phyloP scores from a whole-genome alignment of 2,113 vertebrate species.

The Cinclus mexicanus region DNA sequence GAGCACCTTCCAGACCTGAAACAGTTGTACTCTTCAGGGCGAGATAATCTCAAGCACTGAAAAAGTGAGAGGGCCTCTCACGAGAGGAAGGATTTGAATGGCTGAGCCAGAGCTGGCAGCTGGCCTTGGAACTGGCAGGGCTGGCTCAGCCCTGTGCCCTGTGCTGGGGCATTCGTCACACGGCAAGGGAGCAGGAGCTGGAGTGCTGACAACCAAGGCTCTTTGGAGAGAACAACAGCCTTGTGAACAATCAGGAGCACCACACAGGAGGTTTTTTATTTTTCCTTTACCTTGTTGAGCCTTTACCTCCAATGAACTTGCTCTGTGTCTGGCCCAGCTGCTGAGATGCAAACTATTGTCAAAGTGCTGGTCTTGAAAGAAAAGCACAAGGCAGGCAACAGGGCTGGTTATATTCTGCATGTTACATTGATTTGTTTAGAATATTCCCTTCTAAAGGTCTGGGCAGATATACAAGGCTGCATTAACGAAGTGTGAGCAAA shows the following conservation, averaged over 20 bases:
- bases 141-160: neutral
- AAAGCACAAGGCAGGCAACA: accelerated
- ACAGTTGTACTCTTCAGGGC: neutral
- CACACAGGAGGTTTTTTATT: neutral
- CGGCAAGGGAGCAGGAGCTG: neutral
- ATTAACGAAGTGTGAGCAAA: neutral
- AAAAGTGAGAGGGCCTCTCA: accelerated
- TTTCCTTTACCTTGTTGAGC: neutral
- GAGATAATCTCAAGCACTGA: neutral
- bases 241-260: neutral
- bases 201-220: neutral
- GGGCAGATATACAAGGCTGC: neutral
- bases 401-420: neutral
- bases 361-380: neutral
- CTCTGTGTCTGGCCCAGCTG: neutral
- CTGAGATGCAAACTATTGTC: neutral
- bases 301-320: neutral
- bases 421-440: neutral
- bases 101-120: neutral
- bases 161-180: accelerated
- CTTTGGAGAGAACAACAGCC: neutral
- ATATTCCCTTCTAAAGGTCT: neutral
- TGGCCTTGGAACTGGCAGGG: neutral
- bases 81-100: neutral
- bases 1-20: neutral